phyloP scores from a whole-genome alignment of 2,797 vertebrate species.

The Anomalospiza imberbis region DNA sequence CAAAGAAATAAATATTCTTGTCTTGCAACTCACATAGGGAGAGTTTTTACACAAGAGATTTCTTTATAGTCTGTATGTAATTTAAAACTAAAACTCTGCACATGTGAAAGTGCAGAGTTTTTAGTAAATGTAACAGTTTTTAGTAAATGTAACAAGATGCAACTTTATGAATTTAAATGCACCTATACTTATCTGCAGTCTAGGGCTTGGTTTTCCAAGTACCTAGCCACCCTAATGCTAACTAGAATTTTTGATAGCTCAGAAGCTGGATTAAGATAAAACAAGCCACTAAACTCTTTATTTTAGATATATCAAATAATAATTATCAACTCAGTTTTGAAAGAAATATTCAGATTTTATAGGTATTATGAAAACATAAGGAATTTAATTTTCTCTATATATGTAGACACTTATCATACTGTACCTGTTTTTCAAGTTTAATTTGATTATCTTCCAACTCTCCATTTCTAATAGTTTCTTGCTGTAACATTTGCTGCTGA shows the following conservation, averaged over 20 bases:
- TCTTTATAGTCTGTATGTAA: background rate
- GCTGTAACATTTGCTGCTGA: constrained; percentile 89
- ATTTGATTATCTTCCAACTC: constrained; percentile 91
- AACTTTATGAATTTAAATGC: background rate
- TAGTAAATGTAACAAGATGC: background rate
- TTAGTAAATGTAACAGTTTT: background rate
- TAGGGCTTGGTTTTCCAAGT: background rate
- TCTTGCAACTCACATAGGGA: background rate
- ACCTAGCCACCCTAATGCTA: background rate
- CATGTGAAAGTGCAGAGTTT: background rate
- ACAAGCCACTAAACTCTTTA: background rate
- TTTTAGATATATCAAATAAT: background rate
- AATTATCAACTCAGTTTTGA: background rate
- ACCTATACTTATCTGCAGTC: background rate
- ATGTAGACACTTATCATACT: background rate
- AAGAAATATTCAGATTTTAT: background rate
- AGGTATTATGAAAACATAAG: background rate
- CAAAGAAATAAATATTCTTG: background rate
- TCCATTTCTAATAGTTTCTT: constrained; percentile 83
- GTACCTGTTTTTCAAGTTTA: constrained; percentile 86
- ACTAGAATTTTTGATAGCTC: background rate
- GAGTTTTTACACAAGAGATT: background rate
- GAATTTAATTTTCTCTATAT: background rate
- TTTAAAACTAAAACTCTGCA: background rate
- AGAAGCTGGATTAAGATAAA: background rate